These are phyloP conservation scores for Myrmophylax atrothorax DNA, from an alignment of 2,113 vertebrate genomes.

Conservation along the genomic window DNA sequence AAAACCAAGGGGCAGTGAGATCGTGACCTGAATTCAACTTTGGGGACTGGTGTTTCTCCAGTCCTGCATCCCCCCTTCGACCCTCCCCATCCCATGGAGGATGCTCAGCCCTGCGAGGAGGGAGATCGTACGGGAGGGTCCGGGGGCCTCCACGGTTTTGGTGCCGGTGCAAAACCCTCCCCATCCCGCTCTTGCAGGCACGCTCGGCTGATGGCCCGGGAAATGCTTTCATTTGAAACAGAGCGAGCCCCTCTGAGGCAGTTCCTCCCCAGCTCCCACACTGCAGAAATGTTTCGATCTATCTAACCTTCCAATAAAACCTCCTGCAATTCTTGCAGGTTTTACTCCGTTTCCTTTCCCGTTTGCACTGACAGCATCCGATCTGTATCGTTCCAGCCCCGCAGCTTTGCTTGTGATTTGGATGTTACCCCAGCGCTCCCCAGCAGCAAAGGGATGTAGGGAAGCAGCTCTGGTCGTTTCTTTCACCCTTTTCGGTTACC, in stretches of 20 bases:
- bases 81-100: rapidly evolving
- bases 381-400: neutral
- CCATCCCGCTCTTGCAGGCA: rapidly evolving
- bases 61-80: rapidly evolving
- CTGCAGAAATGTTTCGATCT: neutral
- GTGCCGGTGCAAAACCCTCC: neutral
- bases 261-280: constrained; percentile 1
- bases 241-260: neutral
- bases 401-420: neutral
- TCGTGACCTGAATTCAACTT: constrained; percentile 33
- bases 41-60: neutral
- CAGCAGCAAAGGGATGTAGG: neutral
- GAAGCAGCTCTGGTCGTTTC: neutral
- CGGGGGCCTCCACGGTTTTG: rapidly evolving
- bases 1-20: neutral
- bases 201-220: neutral
- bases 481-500: neutral
- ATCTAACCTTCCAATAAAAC: neutral
- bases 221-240: neutral
- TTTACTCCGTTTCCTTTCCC: neutral
- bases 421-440: neutral
- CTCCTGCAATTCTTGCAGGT: neutral
- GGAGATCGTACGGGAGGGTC: rapidly evolving
- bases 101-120: neutral
- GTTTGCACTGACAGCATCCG: neutral